Percentiles rank a stretch among this genome's conserved stretches.
phyloP scores from a whole-genome alignment of 2,113 vertebrate species.

The Xiphias gladius region DNA sequence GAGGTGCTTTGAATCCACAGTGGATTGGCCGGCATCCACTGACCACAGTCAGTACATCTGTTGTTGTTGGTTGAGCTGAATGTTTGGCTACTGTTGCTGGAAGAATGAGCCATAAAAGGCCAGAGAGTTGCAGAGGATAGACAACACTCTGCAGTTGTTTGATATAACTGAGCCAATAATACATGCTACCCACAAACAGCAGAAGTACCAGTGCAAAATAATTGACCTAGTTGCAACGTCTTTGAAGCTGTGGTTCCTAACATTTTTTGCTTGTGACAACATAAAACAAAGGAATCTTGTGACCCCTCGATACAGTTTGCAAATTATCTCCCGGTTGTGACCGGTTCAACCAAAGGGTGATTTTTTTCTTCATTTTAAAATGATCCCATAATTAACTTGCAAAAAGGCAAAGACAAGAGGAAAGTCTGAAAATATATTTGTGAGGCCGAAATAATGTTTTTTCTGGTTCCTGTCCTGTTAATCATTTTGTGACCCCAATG shows the following conservation, averaged over 20 bases:
- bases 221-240: not conserved
- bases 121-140: constrained; percentile 24
- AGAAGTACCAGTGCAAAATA: constrained; percentile 13
- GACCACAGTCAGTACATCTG: constrained; percentile 48
- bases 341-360: not conserved
- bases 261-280: not conserved
- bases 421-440: not conserved
- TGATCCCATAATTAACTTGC: not conserved
- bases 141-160: constrained; percentile 40
- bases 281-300: not conserved
- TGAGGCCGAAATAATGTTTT: not conserved
- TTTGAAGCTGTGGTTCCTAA: not conserved
- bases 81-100: constrained; percentile 61
- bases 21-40: constrained; percentile 40
- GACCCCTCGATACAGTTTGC: not conserved
- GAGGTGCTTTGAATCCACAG: constrained; percentile 35
- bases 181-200: constrained; percentile 2
- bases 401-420: not conserved
- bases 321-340: not conserved
- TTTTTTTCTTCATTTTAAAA: not conserved
- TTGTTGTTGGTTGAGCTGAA: constrained; percentile 30
- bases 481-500: not conserved
- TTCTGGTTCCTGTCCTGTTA: not conserved
- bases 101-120: constrained; percentile 40
- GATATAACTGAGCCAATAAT: constrained; percentile 21